Base-by-base conservation (phyloP, 2,888 invertebrate species). In the Agrochola lota region DNA sequence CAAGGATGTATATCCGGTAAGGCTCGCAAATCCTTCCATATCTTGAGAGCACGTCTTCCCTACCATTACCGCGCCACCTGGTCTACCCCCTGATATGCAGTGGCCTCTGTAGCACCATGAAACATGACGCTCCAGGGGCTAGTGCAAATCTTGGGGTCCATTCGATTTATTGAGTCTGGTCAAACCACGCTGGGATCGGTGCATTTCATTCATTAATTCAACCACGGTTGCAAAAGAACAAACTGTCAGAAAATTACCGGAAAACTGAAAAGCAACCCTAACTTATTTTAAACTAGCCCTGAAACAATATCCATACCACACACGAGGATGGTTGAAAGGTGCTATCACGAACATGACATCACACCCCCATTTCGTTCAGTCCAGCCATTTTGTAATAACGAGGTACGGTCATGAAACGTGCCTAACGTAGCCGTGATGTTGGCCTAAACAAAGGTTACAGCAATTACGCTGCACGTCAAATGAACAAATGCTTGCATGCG, bases 381-480 rank as follows among this genome's bases (percentile, higher is more conserved):
- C 72, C 59, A 77, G 63, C 71, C 72, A 77, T 82, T 86, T 82
- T 60, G 80, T 83, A 71, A 68, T 55, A 87, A 85, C 81, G 63
- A 84, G 71, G 67, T 67, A 62, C 55, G 78, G 78, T 78, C 85
- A 88, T 81, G 87, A 83, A 82, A 87, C 78, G 82, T 81, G 71
- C 63, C 68, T 35, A 59, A 35, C 43, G 52, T 69, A 80, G 71
- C 75, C 76, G 11, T 83, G 73, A 43, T 70, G 81, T 79, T 66
- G 71, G 74, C 82, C 84, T 62, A 69, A 74, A 66, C 83, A 74
- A 88, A 89, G 86, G 88, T 86, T 85, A 78, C 0, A 80, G 40
- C 78, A 87, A 87, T 88, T 88, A 88, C 57, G 67, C 17, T 68
- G 77, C 84, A 77, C 84, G 88, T 64, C 79, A 80, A 71, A 84